Conservation (phyloP, 2,888 invertebrate genomes). For the Rotaria sp. region DNA sequence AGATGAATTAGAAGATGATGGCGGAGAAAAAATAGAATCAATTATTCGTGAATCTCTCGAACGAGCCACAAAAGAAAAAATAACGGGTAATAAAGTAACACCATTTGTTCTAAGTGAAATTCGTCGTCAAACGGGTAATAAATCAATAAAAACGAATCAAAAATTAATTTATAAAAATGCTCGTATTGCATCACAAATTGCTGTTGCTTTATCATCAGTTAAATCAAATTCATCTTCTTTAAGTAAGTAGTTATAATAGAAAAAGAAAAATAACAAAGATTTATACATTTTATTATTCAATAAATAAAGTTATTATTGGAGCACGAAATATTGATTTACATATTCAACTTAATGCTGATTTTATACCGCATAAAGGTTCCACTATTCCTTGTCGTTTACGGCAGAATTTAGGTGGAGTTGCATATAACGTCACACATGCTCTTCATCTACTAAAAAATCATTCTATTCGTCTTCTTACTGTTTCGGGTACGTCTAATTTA, state of each 20-base stretch:
- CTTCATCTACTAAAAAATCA: constrained; percentile 66
- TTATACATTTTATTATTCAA: constrained; percentile 23
- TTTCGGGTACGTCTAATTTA: constrained; percentile 62
- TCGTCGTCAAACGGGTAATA: constrained; percentile 70
- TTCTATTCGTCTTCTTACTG: constrained; percentile 66
- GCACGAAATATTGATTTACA: constrained; percentile 38
- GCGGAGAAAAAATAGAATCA: constrained; percentile 33
- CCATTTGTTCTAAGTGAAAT: constrained; percentile 78
- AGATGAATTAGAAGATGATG: constrained; percentile 61
- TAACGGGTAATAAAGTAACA: constrained; percentile 79
- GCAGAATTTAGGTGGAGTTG: constrained; percentile 71
- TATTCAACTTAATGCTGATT: constrained; percentile 29
- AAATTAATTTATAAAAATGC: constrained; percentile 89
- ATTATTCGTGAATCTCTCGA: constrained; percentile 40
- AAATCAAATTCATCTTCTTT: constrained; percentile 17
- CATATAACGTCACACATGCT: constrained; percentile 80
- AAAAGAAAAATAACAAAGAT: neutral
- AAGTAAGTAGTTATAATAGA: neutral
- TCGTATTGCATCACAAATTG: constrained; percentile 50
- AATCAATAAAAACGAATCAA: constrained; percentile 76
- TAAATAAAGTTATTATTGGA: constrained; percentile 32
- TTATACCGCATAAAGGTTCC: constrained; percentile 22
- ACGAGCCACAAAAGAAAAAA: constrained; percentile 50
- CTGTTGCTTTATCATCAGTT: constrained; percentile 45
- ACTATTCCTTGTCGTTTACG: constrained; percentile 34